Conservation (phyloP, 2,888 invertebrate genomes). For the Trachelus tabidus region DNA sequence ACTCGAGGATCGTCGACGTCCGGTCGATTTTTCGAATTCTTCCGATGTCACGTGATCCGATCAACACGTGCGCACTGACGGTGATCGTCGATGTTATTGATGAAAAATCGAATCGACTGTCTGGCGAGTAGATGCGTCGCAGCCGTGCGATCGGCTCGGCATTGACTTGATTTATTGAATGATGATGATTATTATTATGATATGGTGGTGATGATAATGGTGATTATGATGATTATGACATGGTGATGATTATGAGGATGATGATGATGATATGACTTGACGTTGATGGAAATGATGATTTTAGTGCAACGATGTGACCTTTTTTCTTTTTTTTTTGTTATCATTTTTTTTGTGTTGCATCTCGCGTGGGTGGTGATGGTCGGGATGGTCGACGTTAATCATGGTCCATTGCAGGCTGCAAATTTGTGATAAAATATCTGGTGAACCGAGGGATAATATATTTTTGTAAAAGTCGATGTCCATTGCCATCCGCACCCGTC, state of each 20-base stretch:
- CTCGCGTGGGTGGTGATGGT: conserved; percentile 26
- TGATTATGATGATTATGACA: conserved; percentile 42
- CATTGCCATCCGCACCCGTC: conserved; percentile 47
- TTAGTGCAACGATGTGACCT: conserved; percentile 58
- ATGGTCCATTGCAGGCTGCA: too few relatives aligned
- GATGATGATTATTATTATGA: conserved; percentile 22
- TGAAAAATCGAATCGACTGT: too few relatives aligned
- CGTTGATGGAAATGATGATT: conserved; percentile 46
- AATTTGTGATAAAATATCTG: too few relatives aligned
- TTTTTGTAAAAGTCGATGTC: conserved; percentile 9
- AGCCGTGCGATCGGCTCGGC: conserved; percentile 29
- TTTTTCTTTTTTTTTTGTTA: conserved; percentile 30
- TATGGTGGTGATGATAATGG: conserved; percentile 46
- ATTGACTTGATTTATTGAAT: conserved; percentile 37
- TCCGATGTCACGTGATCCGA: too few relatives aligned
- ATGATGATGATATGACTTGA: conserved; percentile 32
- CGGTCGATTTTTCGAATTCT: too few relatives aligned
- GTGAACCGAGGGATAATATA: too few relatives aligned
- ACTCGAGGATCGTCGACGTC: too few relatives aligned
- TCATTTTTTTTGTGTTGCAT: conserved; percentile 42
- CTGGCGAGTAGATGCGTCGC: conserved; percentile 11
- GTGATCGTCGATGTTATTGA: too few relatives aligned
- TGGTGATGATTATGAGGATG: conserved; percentile 34
- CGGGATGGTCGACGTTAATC: too few relatives aligned
- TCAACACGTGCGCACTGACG: too few relatives aligned